Base-by-base conservation (phyloP, 2,797 vertebrate species). In the Pangasius larnaudii region DNA sequence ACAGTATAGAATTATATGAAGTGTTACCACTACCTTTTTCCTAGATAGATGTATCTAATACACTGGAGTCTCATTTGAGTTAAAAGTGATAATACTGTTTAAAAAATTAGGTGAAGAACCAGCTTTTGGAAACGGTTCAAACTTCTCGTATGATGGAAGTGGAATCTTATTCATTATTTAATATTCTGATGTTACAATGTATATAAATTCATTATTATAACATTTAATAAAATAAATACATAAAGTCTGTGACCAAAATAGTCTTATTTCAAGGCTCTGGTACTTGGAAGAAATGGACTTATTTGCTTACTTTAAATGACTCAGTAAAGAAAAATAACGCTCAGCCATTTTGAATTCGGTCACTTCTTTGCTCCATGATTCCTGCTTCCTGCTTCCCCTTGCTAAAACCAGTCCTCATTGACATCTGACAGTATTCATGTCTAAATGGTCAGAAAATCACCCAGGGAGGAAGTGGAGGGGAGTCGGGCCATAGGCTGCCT, bases 391-490 rank as follows among this genome's bases (percentile, higher is more conserved):
- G 67, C 18, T 84, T 58, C 56, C 1, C 22, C 27, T 59, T 36
- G 46, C 74, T 86, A 53, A 86, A 65, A 59, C 46, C 51, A 79
- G 78, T 65, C 24, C 75, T 71, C 74, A 84, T 84, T 81, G 78
- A 83, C 79, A 90, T 90, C 89, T 88, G 84, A 90, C 79, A 87
- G 89, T 74, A 78, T 87, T 90, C 88, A 89, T 77, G 83, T 85
- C 71, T 77, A 79, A 91, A 90, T n/a, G 74, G 58, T 90, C 58
- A 85, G 88, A 90, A 88, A 88, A 90, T 88, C 85, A 75, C 88
- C 86, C 69, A 58, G 79, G 80, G 78, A 89, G 86, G 91, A 90
- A 91, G 87, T 88, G 77, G 74, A 75, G 86, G 80, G 84, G 86
- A 85, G 61, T 67, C 61, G 36, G 72, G 89, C 71, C 49, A 89